These are phyloP conservation scores for Chrysolophus pictus DNA, from an alignment of 2,797 vertebrate genomes.

Conservation along the genomic window DNA sequence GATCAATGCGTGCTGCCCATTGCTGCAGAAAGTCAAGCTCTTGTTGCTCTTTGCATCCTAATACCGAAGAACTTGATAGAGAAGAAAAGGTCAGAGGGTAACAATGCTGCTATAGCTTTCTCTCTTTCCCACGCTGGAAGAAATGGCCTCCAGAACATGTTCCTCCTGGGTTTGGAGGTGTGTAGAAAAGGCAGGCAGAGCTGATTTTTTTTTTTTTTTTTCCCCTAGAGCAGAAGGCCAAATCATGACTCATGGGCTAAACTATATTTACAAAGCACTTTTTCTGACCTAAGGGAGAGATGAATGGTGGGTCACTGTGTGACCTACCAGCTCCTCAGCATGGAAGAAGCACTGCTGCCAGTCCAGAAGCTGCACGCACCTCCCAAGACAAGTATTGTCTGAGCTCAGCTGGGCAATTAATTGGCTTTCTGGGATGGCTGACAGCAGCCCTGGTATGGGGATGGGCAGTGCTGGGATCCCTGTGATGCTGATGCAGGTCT, in stretches of 20 bases:
- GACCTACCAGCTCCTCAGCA: background rate
- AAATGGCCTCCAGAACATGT: background rate
- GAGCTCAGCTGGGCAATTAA: background rate
- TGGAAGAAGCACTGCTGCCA: background rate
- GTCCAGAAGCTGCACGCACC: background rate
- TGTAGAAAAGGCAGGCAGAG: background rate
- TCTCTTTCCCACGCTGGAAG: background rate
- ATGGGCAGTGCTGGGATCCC: background rate
- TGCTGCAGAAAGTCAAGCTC: background rate
- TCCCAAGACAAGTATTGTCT: background rate
- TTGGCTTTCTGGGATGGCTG: background rate
- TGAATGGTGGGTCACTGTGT: background rate
- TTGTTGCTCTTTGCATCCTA: background rate
- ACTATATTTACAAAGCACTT: background rate
- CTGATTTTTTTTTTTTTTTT: background rate
- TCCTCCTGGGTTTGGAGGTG: background rate
- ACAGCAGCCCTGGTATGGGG: background rate
- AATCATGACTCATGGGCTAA: slow-evolving; percentile 35
- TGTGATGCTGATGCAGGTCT: background rate
- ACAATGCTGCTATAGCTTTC: background rate
- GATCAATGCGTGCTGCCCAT: background rate
- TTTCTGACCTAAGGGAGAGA: slow-evolving; percentile 25
- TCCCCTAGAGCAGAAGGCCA: slow-evolving; percentile 8
- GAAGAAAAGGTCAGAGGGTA: background rate
- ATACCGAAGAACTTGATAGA: background rate